Percentiles rank a stretch among this genome's conserved stretches.
Evolutionary conservation across 2,888 invertebrate genomes (phyloP).

Genomic region (Ectemnius continuus): DNA sequence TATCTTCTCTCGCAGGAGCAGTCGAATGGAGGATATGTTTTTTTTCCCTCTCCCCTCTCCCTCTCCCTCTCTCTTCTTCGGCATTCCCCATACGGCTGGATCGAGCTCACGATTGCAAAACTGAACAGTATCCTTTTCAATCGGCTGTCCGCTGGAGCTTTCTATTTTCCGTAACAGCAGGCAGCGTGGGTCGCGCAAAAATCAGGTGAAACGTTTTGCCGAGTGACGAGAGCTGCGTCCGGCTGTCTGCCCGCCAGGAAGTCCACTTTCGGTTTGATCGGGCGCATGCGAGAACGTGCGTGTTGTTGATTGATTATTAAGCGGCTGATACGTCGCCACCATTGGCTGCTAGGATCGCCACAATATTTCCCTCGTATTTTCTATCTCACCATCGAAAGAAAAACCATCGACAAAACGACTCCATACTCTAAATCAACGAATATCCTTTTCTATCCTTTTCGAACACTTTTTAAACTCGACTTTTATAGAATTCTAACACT

Average conservation of each 20-base stretch:
- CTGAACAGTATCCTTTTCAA: no score
- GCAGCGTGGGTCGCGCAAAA: neutral
- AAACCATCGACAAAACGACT: neutral
- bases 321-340: neutral
- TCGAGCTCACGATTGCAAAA: neutral
- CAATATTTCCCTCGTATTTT: neutral
- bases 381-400: neutral
- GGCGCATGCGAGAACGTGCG: neutral
- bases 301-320: slow-evolving; percentile 16
- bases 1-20: no score
- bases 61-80: neutral
- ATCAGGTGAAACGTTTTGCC: slow-evolving; percentile 26
- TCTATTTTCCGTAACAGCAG: no score
- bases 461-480: neutral
- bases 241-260: slow-evolving; percentile 12
- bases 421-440: neutral
- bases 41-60: neutral
- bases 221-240: slow-evolving; percentile 18
- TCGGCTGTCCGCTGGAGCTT: no score
- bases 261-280: slow-evolving; percentile 23
- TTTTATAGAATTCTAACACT: no score
- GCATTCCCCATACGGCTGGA: slow-evolving; percentile 9
- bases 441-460: neutral
- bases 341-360: neutral
- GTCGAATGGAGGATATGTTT: neutral